These are phyloP conservation scores for Prosopocoilus inquinatus DNA, from an alignment of 2,888 invertebrate species.

Conservation along the genomic window DNA sequence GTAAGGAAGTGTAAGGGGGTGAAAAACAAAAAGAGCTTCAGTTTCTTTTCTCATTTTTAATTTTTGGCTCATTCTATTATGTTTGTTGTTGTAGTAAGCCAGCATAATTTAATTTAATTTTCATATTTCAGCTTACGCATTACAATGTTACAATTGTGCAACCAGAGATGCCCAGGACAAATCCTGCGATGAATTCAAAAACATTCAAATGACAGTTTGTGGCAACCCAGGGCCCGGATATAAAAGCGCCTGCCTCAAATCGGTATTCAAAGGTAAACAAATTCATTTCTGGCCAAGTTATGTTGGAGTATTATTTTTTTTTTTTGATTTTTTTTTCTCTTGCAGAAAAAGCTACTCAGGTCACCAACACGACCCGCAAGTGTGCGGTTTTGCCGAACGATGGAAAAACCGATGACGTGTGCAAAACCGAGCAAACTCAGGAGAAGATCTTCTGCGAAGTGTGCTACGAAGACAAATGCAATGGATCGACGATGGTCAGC, in stretches of 20 bases:
- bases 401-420: not conserved
- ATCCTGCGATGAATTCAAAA: not conserved
- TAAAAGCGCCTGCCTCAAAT: not conserved
- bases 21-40: too few relatives aligned
- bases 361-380: not conserved
- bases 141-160: not conserved
- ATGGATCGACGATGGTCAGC: not conserved
- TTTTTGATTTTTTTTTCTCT: not conserved
- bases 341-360: not conserved
- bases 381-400: not conserved
- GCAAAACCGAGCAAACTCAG: not conserved
- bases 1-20: too few relatives aligned
- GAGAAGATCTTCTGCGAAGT: not conserved
- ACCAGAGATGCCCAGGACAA: not conserved
- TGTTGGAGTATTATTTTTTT: not conserved
- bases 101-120: not conserved
- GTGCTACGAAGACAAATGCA: not conserved
- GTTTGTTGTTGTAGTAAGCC: too few relatives aligned
- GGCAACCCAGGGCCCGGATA: not conserved
- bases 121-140: not conserved
- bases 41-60: too few relatives aligned
- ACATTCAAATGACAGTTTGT: not conserved
- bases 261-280: not conserved
- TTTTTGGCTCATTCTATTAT: too few relatives aligned
- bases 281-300: not conserved